Base-by-base conservation (phyloP, 2,797 vertebrate genomes). In the Gymnodraco acuticeps region DNA sequence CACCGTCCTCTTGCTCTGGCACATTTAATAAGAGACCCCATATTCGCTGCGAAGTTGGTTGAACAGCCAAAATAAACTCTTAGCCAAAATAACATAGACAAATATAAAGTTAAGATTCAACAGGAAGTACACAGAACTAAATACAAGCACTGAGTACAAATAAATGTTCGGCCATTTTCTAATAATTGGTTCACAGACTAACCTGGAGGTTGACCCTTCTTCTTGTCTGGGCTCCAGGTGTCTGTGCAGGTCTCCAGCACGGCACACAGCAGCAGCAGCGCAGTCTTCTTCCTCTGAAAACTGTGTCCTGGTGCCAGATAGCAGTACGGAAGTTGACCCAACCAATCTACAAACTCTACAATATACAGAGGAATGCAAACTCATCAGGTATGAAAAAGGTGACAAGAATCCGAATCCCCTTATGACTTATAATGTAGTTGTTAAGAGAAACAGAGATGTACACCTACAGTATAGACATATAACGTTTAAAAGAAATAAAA, bases 171-270 rank as follows among this genome's bases (percentile, higher is more conserved):
- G 52, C 3, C 16, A 13, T 64, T 63, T 31, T 71, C 19, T 19
- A 12, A 27, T 54, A 3, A 3, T 2, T 31, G 2, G 2, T 19
- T 45, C 45, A 42, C 38, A 51, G 56, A 86, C 93, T 87, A 74
- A 98, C 97, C 94, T 10, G 97, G 97, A 17, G 97, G 97, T 71
- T 98, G 97, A 47, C 97, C 97, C 45, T 98, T 98, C 89, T 93
- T 98, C 66, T 83, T 96, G 55, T 96, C 83, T 0, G 96, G 96
- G 48, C 90, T 97, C 97, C 97, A 98, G 15, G 94, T 96, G 89
- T 98, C 96, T 0, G 96, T 97, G 92, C 96, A 98, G 50, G 96
- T 97, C 88, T 97, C 96, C 88, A 98, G 77, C 73, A 98, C 77
- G 0, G 93, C 94, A 0, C 91, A 93, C 61, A 98, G 89, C 73